These are phyloP conservation scores for Synchiropus splendidus DNA, from an alignment of 2,113 vertebrate species.

Conservation along the genomic window DNA sequence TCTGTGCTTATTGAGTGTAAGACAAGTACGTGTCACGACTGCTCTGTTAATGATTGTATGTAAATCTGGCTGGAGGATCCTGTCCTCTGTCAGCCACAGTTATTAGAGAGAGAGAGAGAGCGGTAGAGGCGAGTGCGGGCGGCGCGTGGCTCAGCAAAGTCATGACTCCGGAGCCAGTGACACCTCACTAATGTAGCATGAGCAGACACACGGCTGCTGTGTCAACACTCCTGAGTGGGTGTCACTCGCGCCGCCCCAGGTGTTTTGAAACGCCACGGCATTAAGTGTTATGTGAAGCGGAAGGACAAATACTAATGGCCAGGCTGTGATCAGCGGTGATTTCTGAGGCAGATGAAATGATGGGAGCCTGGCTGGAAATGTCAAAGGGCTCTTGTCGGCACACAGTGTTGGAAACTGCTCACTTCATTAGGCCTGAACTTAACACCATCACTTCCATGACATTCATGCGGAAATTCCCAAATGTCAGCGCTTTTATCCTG, in stretches of 20 bases:
- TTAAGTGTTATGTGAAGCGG: conserved; percentile 9
- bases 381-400: conserved; percentile 38
- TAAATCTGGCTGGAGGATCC: no score
- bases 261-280: no score
- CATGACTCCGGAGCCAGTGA: conserved; percentile 41
- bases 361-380: conserved; percentile 30
- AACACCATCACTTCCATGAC: conserved; percentile 32
- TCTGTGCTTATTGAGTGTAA: no score
- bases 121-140: no score
- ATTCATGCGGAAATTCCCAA: conserved; percentile 36
- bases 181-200: conserved; percentile 41
- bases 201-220: conserved; percentile 40
- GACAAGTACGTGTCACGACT: no score
- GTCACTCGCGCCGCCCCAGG: conserved; percentile 19
- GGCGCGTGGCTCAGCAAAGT: no score
- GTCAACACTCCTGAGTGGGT: conserved; percentile 47
- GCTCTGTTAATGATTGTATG: no score
- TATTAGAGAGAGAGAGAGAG: no score
- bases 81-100: no score
- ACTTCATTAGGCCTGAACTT: conserved; percentile 16
- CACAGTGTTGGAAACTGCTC: conserved; percentile 8
- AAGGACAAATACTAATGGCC: conserved; percentile 35
- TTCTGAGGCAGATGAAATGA: conserved; percentile 25
- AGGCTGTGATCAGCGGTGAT: conserved; percentile 23
- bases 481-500: conserved; percentile 38